Evolutionary conservation across 2,888 invertebrate genomes (phyloP).

Genomic region (Urechis unicinctus): DNA sequence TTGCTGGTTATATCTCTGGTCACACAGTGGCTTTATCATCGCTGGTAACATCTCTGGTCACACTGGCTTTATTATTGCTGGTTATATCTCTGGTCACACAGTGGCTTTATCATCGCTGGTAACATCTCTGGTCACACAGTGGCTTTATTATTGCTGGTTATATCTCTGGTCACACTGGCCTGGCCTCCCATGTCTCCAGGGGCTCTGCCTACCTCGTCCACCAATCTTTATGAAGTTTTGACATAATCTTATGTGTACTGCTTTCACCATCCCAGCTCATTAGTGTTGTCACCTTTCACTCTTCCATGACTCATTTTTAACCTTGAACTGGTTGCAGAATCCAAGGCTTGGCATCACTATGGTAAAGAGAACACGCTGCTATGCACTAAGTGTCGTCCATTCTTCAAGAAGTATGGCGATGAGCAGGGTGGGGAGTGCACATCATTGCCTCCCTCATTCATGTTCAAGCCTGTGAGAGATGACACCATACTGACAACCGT

Average conservation of each 20-base stretch:
- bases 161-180: too few species aligned
- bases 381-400: constrained; percentile 70
- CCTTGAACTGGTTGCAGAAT: constrained; percentile 52
- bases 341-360: constrained; percentile 67
- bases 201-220: not conserved
- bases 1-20: too few species aligned
- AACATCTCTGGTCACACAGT: too few species aligned
- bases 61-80: too few species aligned
- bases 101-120: too few species aligned
- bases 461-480: constrained; percentile 51
- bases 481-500: constrained; percentile 27
- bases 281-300: not conserved
- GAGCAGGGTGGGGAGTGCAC: constrained; percentile 52
- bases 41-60: too few species aligned
- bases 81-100: too few species aligned
- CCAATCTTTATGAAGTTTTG: not conserved
- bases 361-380: constrained; percentile 66
- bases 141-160: too few species aligned
- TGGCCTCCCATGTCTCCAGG: not conserved
- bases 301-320: not conserved
- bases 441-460: constrained; percentile 52
- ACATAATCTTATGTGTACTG: not conserved
- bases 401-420: constrained; percentile 73
- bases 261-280: not conserved
- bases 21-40: too few species aligned